Evolutionary conservation across 2,113 vertebrate genomes (phyloP).

Genomic region (Ancistrus triradiatus): DNA sequence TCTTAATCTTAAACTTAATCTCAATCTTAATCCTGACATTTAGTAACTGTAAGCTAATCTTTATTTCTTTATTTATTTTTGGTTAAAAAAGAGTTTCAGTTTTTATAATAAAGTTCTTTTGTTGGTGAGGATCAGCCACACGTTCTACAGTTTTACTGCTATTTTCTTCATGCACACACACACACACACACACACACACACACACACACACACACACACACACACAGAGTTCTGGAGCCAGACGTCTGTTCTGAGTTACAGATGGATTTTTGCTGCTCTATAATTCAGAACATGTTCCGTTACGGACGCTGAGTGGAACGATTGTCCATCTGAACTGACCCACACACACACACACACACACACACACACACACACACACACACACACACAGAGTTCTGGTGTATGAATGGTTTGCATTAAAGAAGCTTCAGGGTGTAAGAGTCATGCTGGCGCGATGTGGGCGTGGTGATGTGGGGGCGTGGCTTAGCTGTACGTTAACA

Average conservation of each 20-base stretch:
- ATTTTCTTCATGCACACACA: not conserved
- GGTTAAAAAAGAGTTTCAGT: no score
- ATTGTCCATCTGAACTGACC: conserved; percentile 10
- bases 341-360: conserved; percentile 14
- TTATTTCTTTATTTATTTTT: no score
- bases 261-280: not conserved
- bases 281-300: conserved; percentile 7
- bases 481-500: no score
- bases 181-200: conserved; percentile 1
- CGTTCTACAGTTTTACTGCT: no score
- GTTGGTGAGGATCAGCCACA: no score
- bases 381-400: conserved; percentile 10
- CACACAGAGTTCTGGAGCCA: not conserved
- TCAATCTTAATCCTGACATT: no score
- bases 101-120: no score
- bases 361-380: conserved; percentile 18
- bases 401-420: conserved; percentile 13
- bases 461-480: no score
- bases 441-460: no score
- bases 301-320: not conserved
- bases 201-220: not conserved
- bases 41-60: no score
- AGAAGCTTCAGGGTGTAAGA: no score
- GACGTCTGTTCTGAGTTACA: conserved; percentile 1
- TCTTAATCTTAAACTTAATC: no score